phyloP scores from a whole-genome alignment of 2,888 invertebrate genomes.

The Yponomeuta sedellus region DNA sequence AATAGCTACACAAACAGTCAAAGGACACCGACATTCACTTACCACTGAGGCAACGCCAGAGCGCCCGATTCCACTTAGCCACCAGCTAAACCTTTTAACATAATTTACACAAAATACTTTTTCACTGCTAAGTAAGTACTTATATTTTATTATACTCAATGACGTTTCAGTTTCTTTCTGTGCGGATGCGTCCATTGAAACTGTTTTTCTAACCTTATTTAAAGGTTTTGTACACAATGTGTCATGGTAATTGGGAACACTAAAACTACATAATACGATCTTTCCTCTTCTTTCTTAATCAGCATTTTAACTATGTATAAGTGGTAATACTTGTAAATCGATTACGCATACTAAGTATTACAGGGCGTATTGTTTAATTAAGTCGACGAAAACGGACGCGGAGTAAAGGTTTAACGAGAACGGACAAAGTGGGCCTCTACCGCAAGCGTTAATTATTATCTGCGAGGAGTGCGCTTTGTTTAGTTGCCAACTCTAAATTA shows the following conservation, averaged over 20 bases:
- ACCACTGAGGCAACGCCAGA: slow-evolving; percentile 45
- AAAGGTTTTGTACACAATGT: too few species aligned
- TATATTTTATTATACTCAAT: not conserved
- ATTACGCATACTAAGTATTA: not conserved
- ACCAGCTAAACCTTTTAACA: slow-evolving; percentile 10
- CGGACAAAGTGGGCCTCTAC: slow-evolving; percentile 72
- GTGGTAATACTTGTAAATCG: too few species aligned
- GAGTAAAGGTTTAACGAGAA: slow-evolving; percentile 60
- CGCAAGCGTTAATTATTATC: slow-evolving; percentile 77
- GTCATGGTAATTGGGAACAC: too few species aligned
- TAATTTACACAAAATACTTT: slow-evolving; percentile 8
- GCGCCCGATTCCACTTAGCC: slow-evolving; percentile 5
- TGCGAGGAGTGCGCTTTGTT: slow-evolving; percentile 76
- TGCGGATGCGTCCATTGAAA: not conserved
- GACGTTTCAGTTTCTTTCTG: not conserved
- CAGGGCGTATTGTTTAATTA: slow-evolving; percentile 40
- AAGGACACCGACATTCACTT: slow-evolving; percentile 68
- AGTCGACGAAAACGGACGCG: slow-evolving; percentile 48
- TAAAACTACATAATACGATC: too few species aligned
- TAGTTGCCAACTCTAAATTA: slow-evolving; percentile 78
- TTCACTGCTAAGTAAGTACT: not conserved
- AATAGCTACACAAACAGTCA: slow-evolving; percentile 65
- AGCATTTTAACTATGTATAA: too few species aligned
- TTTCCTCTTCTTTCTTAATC: too few species aligned
- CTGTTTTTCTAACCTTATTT: too few species aligned